Evolutionary conservation across 2,888 invertebrate species (phyloP), one percentile per base, ranked within the genome.

Genomic region (Polylopha cassiicola): DNA sequence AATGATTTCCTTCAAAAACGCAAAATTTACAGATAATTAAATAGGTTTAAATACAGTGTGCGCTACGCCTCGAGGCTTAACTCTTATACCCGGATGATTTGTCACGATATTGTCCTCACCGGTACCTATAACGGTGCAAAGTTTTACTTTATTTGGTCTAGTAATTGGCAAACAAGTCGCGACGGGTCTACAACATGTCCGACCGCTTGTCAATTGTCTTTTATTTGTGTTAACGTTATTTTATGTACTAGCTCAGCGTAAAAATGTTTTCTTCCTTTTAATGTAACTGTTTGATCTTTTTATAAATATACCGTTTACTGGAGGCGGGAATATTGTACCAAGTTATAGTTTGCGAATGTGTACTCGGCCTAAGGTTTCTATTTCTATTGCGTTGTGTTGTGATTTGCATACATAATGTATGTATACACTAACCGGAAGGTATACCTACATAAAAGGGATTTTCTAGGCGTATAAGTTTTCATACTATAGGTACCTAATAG

Each of bases 41-140:
- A n/a, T n/a, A n/a, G n/a, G n/a, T n/a, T n/a, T 21, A 11, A 13
- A 20, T 32, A 39, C 34, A 34, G 39, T 39, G 34, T 9, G 22
- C 16, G 32, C 41, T 43, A 27, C 11, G 15, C 46, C 45, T 46
- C 14, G 27, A 24, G 28, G 13, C 27, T 41, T 51, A 20, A 47
- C 41, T 49, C 48, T 44, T 45, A 39, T 47, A 48, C 39, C 29
- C 46, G 37, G 51, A 53, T 61, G 58, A 66, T 67, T 69, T 70
- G 70, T 71, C 63, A 58, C 61, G 58, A 55, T 58, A 64, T 53
- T 50, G 59, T 48, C 47, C 18, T 13, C 21, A 59, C 49, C 58
- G 65, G 59, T 58, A 55, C 51, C 36, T 27, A 37, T 75, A 84
- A 81, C 82, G 79, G 84, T 71, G 56, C 48, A 30, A 42, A 61